Percentiles rank a stretch among this genome's conserved stretches.
Evolutionary conservation across 2,888 invertebrate species (phyloP).

Genomic region (Sinodicranocentrus sp.): DNA sequence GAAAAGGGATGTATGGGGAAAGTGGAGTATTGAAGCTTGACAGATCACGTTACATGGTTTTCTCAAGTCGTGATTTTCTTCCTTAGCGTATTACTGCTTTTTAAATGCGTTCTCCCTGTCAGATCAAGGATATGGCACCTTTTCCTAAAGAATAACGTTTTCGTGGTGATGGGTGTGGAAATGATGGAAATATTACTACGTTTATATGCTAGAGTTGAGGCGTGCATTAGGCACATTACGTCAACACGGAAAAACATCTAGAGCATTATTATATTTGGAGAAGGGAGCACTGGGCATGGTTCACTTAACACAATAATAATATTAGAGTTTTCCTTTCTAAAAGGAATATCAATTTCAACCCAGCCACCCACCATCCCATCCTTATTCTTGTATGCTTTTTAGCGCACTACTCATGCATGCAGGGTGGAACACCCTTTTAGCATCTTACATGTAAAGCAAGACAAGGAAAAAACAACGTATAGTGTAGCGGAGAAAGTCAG

Average conservation of each 20-base stretch:
- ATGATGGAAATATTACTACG: slow-evolving; percentile 59
- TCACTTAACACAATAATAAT: slow-evolving; percentile 61
- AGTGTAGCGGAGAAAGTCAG: background rate
- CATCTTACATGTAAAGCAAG: background rate
- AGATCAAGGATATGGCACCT: slow-evolving; percentile 64
- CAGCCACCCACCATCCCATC: background rate
- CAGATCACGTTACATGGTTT: slow-evolving; percentile 66
- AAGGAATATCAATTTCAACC: slow-evolving; percentile 53
- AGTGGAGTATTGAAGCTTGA: slow-evolving; percentile 60
- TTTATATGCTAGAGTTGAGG: background rate
- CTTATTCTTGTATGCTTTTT: background rate
- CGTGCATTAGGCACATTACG: background rate
- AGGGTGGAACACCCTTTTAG: background rate
- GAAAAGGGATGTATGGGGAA: slow-evolving; percentile 24
- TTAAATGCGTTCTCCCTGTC: slow-evolving; percentile 58
- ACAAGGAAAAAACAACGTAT: too few species aligned
- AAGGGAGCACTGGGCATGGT: slow-evolving; percentile 32
- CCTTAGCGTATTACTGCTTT: slow-evolving; percentile 33
- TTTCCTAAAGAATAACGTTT: slow-evolving; percentile 34
- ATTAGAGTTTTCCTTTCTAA: slow-evolving; percentile 36
- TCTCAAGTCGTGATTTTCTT: slow-evolving; percentile 59
- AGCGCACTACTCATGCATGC: slow-evolving; percentile 8
- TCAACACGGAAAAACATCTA: too few species aligned
- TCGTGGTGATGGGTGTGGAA: slow-evolving; percentile 56
- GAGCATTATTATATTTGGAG: slow-evolving; percentile 15